These are phyloP conservation scores for Ladona fulva DNA, from an alignment of 1,140 invertebrate species.

Conservation along the genomic window DNA sequence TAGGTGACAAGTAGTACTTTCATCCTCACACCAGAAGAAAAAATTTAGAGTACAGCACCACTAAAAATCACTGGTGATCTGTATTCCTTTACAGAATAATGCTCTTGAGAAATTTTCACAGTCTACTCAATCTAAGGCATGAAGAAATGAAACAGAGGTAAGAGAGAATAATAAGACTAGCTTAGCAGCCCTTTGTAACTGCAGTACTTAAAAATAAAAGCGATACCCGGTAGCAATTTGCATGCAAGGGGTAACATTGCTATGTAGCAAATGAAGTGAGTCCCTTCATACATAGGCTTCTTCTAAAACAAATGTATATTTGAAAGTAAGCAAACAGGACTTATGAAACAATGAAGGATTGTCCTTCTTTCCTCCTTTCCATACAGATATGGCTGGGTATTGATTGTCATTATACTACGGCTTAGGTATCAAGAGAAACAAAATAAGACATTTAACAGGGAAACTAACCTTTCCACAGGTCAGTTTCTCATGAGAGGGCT, in stretches of 20 bases:
- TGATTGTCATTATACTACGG: background rate
- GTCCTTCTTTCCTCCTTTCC: background rate
- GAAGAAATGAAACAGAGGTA: background rate
- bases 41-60: background rate
- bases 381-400: background rate
- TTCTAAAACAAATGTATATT: no score
- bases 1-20: background rate
- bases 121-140: background rate
- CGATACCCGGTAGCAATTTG: background rate
- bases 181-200: background rate
- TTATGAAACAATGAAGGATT: background rate
- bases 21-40: background rate
- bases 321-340: background rate
- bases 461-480: slow-evolving; percentile 9
- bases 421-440: background rate
- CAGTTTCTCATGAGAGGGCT: slow-evolving; percentile 55
- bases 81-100: background rate
- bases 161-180: background rate
- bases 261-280: no score
- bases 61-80: background rate
- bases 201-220: background rate
- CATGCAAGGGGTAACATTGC: no score
- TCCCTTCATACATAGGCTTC: no score
- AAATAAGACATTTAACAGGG: slow-evolving; percentile 2
- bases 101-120: background rate